Evolutionary conservation across 37 sponge, comb jelly and placozoan genomes (phyloP), one percentile per base, ranked within the genome.

Genomic region (Geodia barretti): DNA sequence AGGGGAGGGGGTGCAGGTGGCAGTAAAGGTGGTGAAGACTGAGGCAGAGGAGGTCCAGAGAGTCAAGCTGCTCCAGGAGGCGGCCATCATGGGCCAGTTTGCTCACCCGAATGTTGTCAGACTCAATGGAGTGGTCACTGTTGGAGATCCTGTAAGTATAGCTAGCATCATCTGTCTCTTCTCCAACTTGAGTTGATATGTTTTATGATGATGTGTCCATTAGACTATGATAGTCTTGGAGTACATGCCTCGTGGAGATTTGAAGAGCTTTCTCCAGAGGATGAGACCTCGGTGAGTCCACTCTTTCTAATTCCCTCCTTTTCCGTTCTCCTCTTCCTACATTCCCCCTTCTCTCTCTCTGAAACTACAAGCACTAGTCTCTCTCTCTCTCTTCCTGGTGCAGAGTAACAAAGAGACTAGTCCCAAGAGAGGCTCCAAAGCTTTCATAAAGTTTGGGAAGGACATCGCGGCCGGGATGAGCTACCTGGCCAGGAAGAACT

Each of bases 81-180:
- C 88, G 25, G 82, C 82, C 82, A 88, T 88, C 68, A 82, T 81
- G 82, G 88, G 82, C 2, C 88, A 88, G 72, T 82, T 88, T 70
- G 68, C 82, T 21, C 77, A 88, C 34, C 24, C 5, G 36, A 76
- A 88, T 35, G 72, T 81, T 24, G 83, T 82, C 54, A 69, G 82
- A 60, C 77, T 88, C 0, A 81, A 77, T 69, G 88, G 82, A 23
- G 79, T 82, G 36, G 83, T 82, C 67, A 88, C 79, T 23, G 83
- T 83, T 34, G 84, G 79, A 78, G 79, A 82, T 23, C 84, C 82
- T 31, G 88, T 87, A 64, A 81, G 88, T 86, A 24, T 8, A 65
- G 25, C 26, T 29, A 65, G 66, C 59, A 47, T 7, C 4, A 28
- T 73, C 26, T 73, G 59, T 73, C 58, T 43, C 58, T 42, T 59